Percentiles rank a stretch among this genome's conserved stretches.
phyloP scores from a whole-genome alignment of 2,113 vertebrate genomes.

The Gavialis gangeticus region DNA sequence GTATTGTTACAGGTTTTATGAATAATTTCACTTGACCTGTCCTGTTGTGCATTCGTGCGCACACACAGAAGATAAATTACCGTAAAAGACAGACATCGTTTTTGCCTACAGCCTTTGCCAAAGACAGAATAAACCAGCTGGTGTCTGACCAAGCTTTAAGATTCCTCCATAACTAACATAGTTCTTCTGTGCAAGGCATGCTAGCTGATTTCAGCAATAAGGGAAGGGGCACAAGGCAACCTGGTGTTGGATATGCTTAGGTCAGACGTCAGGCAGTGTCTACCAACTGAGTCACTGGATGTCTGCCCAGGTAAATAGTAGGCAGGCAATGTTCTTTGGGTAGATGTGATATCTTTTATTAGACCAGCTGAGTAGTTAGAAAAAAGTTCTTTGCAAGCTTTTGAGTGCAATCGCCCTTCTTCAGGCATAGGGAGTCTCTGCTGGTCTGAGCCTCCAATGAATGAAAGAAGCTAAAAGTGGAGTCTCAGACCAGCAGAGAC shows the following conservation, averaged over 20 bases:
- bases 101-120: not conserved
- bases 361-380: too few species aligned
- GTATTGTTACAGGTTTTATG: not conserved
- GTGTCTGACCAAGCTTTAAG: not conserved
- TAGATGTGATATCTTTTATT: too few species aligned
- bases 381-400: too few species aligned
- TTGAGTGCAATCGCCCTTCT: too few species aligned
- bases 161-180: not conserved
- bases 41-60: not conserved
- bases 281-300: not conserved
- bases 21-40: not conserved
- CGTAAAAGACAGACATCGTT: not conserved
- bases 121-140: not conserved
- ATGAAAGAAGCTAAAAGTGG: too few species aligned
- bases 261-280: not conserved
- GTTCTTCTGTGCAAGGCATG: not conserved
- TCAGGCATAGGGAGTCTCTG: too few species aligned
- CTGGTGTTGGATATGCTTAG: not conserved
- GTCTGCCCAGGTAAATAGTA: not conserved
- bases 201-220: not conserved
- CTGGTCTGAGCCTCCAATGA: not conserved
- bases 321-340: too few species aligned
- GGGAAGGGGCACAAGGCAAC: not conserved
- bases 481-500: too few species aligned
- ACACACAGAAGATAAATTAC: not conserved